Percentiles rank a stretch among this genome's conserved stretches.
Evolutionary conservation across 1,140 invertebrate genomes (phyloP).

Genomic region (Cheumatopsyche charites): DNA sequence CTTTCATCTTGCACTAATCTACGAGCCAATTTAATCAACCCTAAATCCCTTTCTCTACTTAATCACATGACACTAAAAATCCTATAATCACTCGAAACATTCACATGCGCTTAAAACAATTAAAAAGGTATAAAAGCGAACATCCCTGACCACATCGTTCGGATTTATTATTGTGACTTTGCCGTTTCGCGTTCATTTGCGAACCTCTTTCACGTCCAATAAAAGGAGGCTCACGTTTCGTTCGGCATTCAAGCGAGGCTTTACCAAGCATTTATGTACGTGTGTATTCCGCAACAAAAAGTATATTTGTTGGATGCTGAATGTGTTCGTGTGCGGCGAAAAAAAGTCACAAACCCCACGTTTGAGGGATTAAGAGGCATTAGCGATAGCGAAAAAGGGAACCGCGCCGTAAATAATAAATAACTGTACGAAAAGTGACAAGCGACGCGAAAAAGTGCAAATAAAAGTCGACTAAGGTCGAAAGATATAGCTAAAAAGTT

Average conservation of each 20-base stretch:
- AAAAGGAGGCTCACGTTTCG: constrained; percentile 29
- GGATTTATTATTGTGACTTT: constrained; percentile 44
- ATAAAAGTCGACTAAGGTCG: too few relatives aligned
- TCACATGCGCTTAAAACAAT: too few relatives aligned
- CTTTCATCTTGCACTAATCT: too few relatives aligned
- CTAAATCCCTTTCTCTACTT: too few relatives aligned
- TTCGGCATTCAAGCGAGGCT: constrained; percentile 6
- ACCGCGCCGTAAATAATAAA: constrained; percentile 29
- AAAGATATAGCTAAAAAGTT: too few relatives aligned
- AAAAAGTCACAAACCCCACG: neutral
- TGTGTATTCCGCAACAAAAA: too few relatives aligned
- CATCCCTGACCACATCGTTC: constrained; percentile 11
- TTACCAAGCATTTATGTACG: neutral
- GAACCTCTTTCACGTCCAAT: constrained; percentile 41
- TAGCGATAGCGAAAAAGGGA: constrained; percentile 29
- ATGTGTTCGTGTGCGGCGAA: neutral
- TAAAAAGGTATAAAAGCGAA: neutral
- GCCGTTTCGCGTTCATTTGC: constrained; percentile 43
- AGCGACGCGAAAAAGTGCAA: neutral
- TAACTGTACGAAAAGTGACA: constrained; percentile 29
- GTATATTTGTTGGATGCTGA: neutral
- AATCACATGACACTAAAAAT: too few relatives aligned
- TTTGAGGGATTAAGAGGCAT: constrained; percentile 38
- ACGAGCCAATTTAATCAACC: too few relatives aligned
- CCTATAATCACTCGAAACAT: too few relatives aligned